These are phyloP conservation scores for Siniperca undulata DNA, from an alignment of 2,797 vertebrate genomes.

Conservation along the genomic window DNA sequence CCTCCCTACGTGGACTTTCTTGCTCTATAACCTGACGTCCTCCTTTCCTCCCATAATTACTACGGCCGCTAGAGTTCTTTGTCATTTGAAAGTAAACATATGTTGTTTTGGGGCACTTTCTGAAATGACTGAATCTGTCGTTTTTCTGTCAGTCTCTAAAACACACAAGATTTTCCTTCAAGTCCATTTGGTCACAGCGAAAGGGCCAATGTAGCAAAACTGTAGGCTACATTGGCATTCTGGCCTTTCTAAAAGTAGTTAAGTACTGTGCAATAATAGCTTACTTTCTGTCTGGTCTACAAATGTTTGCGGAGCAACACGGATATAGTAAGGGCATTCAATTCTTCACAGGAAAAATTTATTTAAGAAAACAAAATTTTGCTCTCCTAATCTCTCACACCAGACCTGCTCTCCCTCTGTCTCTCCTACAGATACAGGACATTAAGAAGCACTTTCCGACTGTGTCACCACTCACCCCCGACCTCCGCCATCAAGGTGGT, in stretches of 20 bases:
- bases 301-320: not conserved
- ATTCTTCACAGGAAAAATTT: not conserved
- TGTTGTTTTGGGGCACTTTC: too few species aligned
- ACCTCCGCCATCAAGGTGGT: conserved; percentile 5
- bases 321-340: not conserved
- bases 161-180: not conserved
- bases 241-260: not conserved
- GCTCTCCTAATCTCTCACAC: conserved; percentile 2
- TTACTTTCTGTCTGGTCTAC: not conserved
- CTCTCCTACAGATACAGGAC: conserved; percentile 32
- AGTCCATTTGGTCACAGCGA: not conserved
- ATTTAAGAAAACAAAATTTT: conserved; percentile 2
- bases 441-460: conserved; percentile 51
- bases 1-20: not conserved
- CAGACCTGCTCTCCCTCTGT: not conserved
- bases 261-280: not conserved
- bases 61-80: too few species aligned
- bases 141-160: too few species aligned
- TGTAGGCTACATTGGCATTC: not conserved
- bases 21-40: not conserved
- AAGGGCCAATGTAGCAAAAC: not conserved
- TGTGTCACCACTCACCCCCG: not conserved
- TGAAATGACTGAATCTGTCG: too few species aligned
- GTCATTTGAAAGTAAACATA: too few species aligned
- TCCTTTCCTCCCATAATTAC: not conserved